Evolutionary conservation across 1,140 invertebrate genomes (phyloP), one percentile per base, ranked within the genome.

Genomic region (Lordiphosa mommai): DNA sequence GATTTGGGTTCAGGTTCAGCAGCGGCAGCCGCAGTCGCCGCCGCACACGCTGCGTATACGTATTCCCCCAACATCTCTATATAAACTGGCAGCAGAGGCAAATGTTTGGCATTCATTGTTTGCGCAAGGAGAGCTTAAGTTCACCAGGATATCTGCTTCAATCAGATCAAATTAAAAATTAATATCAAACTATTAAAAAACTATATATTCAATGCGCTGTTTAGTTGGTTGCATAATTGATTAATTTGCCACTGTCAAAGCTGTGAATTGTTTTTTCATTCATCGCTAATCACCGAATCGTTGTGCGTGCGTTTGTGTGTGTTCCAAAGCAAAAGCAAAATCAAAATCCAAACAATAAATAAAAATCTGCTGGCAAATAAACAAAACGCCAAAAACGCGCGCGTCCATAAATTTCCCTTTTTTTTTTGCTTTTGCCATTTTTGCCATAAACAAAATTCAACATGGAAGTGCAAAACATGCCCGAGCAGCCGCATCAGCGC

Each of bases 401-500:
- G 77, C 76, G 61, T 37, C 51, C 46, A 76, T 47, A 59, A 51
- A 72, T 58, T 77, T 72, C 37, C 57, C 69, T 61, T 8, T 30
- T 10, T 56, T 49, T 34, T 34, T n/a, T n/a, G n/a, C n/a, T n/a
- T 49, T 61, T 27, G 40, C 48, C 58, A 56, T 53, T 69, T 80
- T 70, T 36, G 51, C 47, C 60, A 68, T 61, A 64, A 71, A 67
- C 41, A 57, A 68, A 47, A 16, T 7, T 37, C 52, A 63, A 37
- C 23, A 86, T 86, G 82, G 82, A 86, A 59, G 63, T 86, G 14
- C 64, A 86, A 61, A 86, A 86, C 27, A 65, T 72, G 46, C 72
- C 51, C 16, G 76, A 86, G 55, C 57, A 65, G 7, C 36, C 61
- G 44, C 30, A 47, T 50, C 41, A 72, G 61, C 53, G 61, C 29